Percentiles rank a stretch among this genome's conserved stretches.
These are phyloP conservation scores for Acridotheres tristis DNA, from an alignment of 2,797 vertebrate genomes.

Conservation along the genomic window DNA sequence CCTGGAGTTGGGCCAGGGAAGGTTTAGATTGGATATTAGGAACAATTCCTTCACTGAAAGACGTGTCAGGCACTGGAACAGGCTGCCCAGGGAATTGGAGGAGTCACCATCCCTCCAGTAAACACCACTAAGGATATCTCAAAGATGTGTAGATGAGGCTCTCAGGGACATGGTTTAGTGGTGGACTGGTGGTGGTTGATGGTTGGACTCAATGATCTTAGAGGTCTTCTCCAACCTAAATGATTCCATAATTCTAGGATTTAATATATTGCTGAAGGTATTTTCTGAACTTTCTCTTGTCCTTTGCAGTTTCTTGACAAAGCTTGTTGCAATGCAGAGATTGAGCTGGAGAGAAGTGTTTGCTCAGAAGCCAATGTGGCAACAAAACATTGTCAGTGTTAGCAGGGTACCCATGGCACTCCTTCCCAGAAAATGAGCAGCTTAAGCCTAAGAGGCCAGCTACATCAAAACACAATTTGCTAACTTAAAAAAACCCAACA, in stretches of 20 bases:
- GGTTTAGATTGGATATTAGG: background rate
- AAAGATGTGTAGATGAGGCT: background rate
- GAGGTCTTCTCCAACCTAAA: background rate
- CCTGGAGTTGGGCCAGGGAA: background rate
- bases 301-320: background rate
- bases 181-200: background rate
- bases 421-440: background rate
- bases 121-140: background rate
- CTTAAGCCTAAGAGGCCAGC: background rate
- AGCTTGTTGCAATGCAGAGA: background rate
- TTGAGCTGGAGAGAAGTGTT: background rate
- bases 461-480: background rate
- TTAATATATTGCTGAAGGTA: background rate
- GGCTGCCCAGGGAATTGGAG: background rate
- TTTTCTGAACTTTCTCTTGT: background rate
- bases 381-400: background rate
- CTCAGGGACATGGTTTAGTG: background rate
- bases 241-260: background rate
- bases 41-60: background rate
- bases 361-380: background rate
- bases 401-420: background rate
- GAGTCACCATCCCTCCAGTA: background rate
- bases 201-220: background rate
- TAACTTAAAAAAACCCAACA: background rate
- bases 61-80: background rate